A percentile compares a stretch with the other conserved stretches of the same genome.
Conservation (phyloP, 2,888 invertebrate genomes). For the Oeneis ivallda region DNA sequence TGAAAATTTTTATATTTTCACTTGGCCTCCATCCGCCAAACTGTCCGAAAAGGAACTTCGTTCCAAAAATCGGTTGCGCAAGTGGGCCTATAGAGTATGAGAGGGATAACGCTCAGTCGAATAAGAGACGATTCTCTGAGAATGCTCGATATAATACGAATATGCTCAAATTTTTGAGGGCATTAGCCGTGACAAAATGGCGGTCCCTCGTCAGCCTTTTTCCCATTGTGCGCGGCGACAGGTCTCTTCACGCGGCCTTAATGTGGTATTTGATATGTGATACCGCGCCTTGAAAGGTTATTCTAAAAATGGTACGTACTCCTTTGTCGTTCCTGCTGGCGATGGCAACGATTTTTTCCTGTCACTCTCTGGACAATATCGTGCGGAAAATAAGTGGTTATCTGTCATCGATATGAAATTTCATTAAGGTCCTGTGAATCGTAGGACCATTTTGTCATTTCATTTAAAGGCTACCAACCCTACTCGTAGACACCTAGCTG, state of each 20-base stretch:
- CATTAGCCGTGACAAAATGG: slow-evolving; percentile 44
- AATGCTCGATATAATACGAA: slow-evolving; percentile 26
- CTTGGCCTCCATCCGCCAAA: too few relatives aligned
- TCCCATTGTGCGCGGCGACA: slow-evolving; percentile 39
- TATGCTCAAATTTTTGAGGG: slow-evolving; percentile 39
- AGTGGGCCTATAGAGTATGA: too few relatives aligned
- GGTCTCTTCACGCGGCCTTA: slow-evolving; percentile 17
- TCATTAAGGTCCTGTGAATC: too few relatives aligned
- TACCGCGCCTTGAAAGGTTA: slow-evolving; percentile 16
- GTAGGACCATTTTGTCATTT: too few relatives aligned
- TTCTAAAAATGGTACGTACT: slow-evolving; percentile 17
- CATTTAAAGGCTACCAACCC: too few relatives aligned
- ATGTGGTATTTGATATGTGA: slow-evolving; percentile 25
- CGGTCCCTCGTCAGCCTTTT: slow-evolving; percentile 42
- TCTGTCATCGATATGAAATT: neutral
- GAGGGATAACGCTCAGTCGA: too few relatives aligned
- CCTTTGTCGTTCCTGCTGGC: slow-evolving; percentile 12
- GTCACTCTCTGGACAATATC: slow-evolving; percentile 5
- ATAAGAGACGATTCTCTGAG: too few relatives aligned
- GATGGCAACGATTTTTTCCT: slow-evolving; percentile 12
- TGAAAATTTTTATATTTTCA: too few relatives aligned
- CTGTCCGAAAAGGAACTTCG: too few relatives aligned
- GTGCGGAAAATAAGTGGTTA: neutral
- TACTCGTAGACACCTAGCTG: too few relatives aligned
- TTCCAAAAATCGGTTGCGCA: too few relatives aligned